phyloP scores from a whole-genome alignment of 2,113 vertebrate genomes.

The Menidia beryllina region DNA sequence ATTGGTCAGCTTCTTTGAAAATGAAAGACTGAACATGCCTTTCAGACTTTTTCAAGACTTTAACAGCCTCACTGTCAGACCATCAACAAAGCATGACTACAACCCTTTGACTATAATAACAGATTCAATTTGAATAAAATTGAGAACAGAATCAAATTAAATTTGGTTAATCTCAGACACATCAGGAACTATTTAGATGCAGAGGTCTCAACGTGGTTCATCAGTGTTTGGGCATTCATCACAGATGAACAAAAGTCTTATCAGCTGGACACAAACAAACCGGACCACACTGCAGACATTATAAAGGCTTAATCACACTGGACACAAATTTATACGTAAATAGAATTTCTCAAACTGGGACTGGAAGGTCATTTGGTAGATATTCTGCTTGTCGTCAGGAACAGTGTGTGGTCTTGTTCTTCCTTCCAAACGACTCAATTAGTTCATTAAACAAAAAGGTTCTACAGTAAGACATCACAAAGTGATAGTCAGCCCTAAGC shows the following conservation, averaged over 20 bases:
- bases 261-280: neutral
- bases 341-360: neutral
- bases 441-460: neutral
- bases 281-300: neutral
- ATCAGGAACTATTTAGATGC: neutral
- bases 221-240: neutral
- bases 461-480: neutral
- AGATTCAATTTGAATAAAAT: neutral
- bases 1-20: neutral
- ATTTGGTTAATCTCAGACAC: no score
- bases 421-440: neutral
- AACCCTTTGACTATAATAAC: neutral
- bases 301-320: neutral
- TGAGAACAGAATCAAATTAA: no score
- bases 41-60: neutral
- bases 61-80: neutral
- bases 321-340: neutral
- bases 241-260: neutral
- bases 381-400: neutral
- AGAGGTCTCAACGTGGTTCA: no score
- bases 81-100: neutral
- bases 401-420: neutral
- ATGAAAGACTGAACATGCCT: neutral
- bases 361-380: neutral
- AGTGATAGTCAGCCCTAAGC: no score